Evolutionary conservation across 1,140 invertebrate species (phyloP).

Genomic region (Artemia franciscana): DNA sequence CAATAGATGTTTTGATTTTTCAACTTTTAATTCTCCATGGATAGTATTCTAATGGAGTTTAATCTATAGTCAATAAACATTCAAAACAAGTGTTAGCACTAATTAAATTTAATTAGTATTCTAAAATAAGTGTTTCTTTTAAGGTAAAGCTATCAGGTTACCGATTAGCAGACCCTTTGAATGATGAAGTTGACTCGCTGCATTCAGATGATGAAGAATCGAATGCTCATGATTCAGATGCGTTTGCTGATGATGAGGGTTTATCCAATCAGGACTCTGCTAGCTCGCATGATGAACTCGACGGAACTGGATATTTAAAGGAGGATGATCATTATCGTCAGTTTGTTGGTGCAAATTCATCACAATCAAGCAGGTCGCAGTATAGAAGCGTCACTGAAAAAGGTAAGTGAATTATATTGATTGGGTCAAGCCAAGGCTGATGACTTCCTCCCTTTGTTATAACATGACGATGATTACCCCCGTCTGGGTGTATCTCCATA

Average conservation of each 20-base stretch:
- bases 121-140: too few species aligned
- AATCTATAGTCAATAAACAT: too few species aligned
- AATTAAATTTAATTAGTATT: too few species aligned
- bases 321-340: conserved; percentile 17
- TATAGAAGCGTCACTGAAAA: not conserved
- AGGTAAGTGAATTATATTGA: too few species aligned
- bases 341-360: conserved; percentile 5
- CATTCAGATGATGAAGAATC: conserved; percentile 24
- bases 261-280: conserved; percentile 31
- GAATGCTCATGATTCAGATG: conserved; percentile 29
- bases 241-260: conserved; percentile 37
- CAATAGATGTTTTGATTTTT: too few species aligned
- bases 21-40: too few species aligned
- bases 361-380: not conserved
- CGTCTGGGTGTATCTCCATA: too few species aligned
- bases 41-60: too few species aligned
- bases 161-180: conserved; percentile 35
- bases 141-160: conserved; percentile 24
- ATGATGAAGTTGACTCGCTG: conserved; percentile 39
- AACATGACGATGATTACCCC: too few species aligned
- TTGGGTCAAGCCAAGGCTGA: too few species aligned
- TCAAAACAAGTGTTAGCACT: too few species aligned
- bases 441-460: too few species aligned
- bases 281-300: conserved; percentile 23
- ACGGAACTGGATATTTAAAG: conserved; percentile 18